Conservation (phyloP, 2,797 vertebrate species). For the Falco naumanni region DNA sequence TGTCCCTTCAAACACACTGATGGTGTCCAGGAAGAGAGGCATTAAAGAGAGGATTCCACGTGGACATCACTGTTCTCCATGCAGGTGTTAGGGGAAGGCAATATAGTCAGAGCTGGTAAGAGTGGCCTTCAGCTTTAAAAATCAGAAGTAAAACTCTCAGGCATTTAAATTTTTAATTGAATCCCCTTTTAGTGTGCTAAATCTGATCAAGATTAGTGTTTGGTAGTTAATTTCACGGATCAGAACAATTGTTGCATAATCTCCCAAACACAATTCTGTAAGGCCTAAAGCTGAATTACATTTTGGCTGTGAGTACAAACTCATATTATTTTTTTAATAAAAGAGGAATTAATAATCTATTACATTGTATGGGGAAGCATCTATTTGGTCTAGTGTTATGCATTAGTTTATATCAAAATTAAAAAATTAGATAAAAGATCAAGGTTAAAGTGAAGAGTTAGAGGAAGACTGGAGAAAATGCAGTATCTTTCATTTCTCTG, state of each 20-base stretch:
- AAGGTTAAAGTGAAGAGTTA: slow-evolving; percentile 24
- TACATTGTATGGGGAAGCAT: neutral
- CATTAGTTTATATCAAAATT: neutral
- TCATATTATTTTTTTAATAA: slow-evolving; percentile 9
- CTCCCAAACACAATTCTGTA: neutral
- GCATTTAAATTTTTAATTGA: slow-evolving; percentile 27
- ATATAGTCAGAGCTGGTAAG: neutral
- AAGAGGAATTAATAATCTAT: slow-evolving; percentile 1
- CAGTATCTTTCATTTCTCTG: slow-evolving; percentile 13
- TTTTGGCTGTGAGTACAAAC: neutral
- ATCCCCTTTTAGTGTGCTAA: neutral
- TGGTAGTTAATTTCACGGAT: slow-evolving; percentile 44
- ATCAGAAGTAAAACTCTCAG: neutral
- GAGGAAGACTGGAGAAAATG: slow-evolving; percentile 22
- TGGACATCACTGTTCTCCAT: neutral
- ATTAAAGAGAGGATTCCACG: neutral
- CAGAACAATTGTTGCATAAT: slow-evolving; percentile 19
- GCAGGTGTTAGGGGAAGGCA: neutral
- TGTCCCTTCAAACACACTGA: neutral
- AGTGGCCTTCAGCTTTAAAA: neutral
- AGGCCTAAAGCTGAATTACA: slow-evolving; percentile 4
- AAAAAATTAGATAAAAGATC: neutral
- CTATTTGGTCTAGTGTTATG: neutral
- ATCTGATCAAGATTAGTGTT: slow-evolving; percentile 5
- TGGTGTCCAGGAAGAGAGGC: neutral